Evolutionary conservation across 2,797 vertebrate genomes (phyloP).

Genomic region (Semotilus atromaculatus): DNA sequence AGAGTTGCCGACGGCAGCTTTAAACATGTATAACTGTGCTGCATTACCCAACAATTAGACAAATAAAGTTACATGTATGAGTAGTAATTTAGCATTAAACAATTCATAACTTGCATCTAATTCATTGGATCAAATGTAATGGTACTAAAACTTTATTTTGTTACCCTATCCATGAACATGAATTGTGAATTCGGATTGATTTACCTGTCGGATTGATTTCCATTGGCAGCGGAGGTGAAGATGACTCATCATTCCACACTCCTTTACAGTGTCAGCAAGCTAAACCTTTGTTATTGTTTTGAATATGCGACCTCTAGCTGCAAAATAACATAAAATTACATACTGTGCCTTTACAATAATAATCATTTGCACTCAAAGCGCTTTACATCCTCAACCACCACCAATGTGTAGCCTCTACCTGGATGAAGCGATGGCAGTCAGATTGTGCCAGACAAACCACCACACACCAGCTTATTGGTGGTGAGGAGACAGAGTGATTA

Average conservation of each 20-base stretch:
- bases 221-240: background rate
- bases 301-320: background rate
- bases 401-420: too few relatives aligned
- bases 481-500: too few relatives aligned
- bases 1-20: too few relatives aligned
- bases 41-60: background rate
- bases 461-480: too few relatives aligned
- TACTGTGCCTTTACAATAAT: background rate
- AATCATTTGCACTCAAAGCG: too few relatives aligned
- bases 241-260: background rate
- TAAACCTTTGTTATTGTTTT: background rate
- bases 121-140: background rate
- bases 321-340: accelerated
- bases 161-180: background rate
- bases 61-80: background rate
- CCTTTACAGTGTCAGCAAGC: background rate
- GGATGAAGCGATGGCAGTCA: too few relatives aligned
- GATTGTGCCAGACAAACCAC: too few relatives aligned
- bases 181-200: background rate
- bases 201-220: background rate
- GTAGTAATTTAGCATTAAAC: background rate
- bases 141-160: background rate
- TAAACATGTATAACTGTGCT: background rate
- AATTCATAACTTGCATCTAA: too few relatives aligned
- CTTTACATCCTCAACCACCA: too few relatives aligned